Percentiles rank a stretch among this genome's conserved stretches.
Evolutionary conservation across 1,140 invertebrate genomes (phyloP).

Genomic region (Anastatus disparis): DNA sequence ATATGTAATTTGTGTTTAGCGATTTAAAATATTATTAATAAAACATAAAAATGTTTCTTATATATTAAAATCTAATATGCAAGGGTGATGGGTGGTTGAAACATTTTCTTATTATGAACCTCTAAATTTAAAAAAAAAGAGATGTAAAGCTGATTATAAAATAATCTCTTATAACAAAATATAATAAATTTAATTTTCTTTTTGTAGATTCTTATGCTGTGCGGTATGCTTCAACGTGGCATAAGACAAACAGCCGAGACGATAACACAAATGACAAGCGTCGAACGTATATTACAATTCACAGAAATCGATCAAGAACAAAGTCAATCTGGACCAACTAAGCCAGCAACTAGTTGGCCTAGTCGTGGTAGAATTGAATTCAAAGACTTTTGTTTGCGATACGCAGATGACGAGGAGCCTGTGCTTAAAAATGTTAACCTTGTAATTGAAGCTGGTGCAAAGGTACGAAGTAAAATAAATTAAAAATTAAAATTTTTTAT

Average conservation of each 20-base stretch:
- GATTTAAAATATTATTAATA: too few relatives aligned
- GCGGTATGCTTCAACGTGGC: slow-evolving; percentile 87
- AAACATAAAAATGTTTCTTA: too few relatives aligned
- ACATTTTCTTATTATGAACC: too few relatives aligned
- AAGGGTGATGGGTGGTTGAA: too few relatives aligned
- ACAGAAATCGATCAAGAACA: slow-evolving; percentile 73
- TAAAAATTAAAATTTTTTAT: too few relatives aligned
- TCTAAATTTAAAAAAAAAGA: too few relatives aligned
- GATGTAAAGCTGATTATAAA: too few relatives aligned
- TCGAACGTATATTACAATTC: slow-evolving; percentile 83
- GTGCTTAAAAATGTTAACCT: slow-evolving; percentile 81
- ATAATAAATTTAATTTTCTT: too few relatives aligned
- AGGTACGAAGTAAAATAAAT: too few relatives aligned
- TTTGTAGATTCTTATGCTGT: slow-evolving; percentile 69
- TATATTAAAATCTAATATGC: too few relatives aligned
- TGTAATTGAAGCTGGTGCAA: slow-evolving; percentile 75
- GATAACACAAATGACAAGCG: slow-evolving; percentile 87
- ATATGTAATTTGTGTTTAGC: too few relatives aligned
- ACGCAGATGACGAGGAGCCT: slow-evolving; percentile 70
- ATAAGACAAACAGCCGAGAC: slow-evolving; percentile 85
- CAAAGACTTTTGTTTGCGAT: slow-evolving; percentile 69
- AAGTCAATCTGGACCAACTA: slow-evolving; percentile 56
- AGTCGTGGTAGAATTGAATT: slow-evolving; percentile 70
- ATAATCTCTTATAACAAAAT: too few relatives aligned
- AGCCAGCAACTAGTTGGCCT: slow-evolving; percentile 76